Evolutionary conservation across 2,113 vertebrate species (phyloP).

Genomic region (Ptilorrhoa leucosticta): DNA sequence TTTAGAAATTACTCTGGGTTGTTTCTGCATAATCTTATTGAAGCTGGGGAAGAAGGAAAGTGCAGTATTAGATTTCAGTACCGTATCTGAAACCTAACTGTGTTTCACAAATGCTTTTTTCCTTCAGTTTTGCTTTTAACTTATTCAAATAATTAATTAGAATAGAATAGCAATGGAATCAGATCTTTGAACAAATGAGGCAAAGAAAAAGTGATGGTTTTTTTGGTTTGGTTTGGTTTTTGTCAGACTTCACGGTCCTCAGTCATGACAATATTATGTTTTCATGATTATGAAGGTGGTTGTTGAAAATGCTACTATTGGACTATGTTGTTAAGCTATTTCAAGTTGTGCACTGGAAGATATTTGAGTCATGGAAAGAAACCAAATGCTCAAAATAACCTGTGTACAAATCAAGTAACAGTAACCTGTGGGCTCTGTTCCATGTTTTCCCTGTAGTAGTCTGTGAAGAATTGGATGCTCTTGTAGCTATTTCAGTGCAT

Average conservation of each 20-base stretch:
- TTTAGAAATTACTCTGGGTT: conserved; percentile 20
- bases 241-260: background rate
- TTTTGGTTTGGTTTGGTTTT: background rate
- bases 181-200: background rate
- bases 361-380: background rate
- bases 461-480: background rate
- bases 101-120: background rate
- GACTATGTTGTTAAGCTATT: background rate
- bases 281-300: background rate
- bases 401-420: background rate
- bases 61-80: background rate
- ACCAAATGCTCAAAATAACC: background rate
- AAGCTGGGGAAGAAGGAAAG: background rate
- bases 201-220: background rate
- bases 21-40: conserved; percentile 24
- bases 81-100: background rate
- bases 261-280: background rate
- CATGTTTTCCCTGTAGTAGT: background rate
- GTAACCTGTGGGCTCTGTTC: background rate
- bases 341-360: background rate
- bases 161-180: background rate
- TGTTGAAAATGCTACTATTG: background rate
- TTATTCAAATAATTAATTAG: background rate
- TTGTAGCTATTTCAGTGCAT: background rate
- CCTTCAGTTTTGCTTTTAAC: background rate